Base-by-base conservation (phyloP, 2,888 invertebrate genomes). In the Ditula angustiorana region DNA sequence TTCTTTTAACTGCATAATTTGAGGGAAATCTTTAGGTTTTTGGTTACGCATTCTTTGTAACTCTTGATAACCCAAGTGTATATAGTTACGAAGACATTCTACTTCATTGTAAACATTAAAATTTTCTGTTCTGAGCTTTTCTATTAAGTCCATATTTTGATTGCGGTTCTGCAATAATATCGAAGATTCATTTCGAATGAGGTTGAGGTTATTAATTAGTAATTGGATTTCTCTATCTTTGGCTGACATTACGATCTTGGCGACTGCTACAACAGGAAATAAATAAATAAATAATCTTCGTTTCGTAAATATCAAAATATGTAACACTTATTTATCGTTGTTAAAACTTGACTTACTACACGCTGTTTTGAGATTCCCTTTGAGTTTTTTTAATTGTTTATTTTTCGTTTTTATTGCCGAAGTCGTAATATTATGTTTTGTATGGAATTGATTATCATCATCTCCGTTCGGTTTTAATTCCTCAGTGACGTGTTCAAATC, bases 61-160 rank as follows among this genome's bases (percentile, higher is more conserved):
- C 67, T 86, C 76, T 58, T 74, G 66, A 67, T 84, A 87, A 1
- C 83, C 83, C 4, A 83, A 71, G n/a, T 77, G 71, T 63, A 88
- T 82, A 24, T 82, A 78, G 41, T 77, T 79, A 5, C 69, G 69
- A 11, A 85, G 57, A 62, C 72, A 74, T 5, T 80, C 67, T 16
- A 82, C 61, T 66, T 82, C 80, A n/a, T 78, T 71, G 47, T 69
- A 71, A 11, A 85, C 67, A 1, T 41, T 68, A 21, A 70, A 62
- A 57, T 84, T 84, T 71, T 84, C 80, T 21, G 68, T 68, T 3
- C 66, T 68, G 30, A 86, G 67, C 4, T 67, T 72, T 35, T 73
- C 60, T 21, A 83, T 76, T 2, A 67, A 61, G 53, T 75, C 70
- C 11, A 65, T 66, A 55, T 75, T 73, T 55, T 73, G 73, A 55